Base-by-base conservation (phyloP, 2,888 invertebrate genomes). In the Cylloceria caligata region DNA sequence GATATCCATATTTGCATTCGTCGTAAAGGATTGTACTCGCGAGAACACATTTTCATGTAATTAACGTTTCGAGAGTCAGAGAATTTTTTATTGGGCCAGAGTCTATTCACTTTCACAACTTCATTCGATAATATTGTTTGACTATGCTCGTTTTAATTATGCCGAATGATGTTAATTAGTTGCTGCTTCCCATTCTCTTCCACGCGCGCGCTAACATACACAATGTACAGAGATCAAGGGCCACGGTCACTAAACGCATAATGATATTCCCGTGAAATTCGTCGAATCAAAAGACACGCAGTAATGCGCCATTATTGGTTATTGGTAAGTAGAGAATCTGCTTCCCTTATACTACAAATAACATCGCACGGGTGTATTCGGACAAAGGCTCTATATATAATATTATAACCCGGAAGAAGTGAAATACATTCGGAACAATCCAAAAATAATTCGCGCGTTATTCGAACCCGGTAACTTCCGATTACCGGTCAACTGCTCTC, bases 121-220 rank as follows among this genome's bases (percentile, higher is more conserved):
- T 75, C 71, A 71, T 71, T 65, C 47, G 65, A 75, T 75, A 60
- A 69, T 67, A 69, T 42, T 71, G 52, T 75, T 42, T 57, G 39
- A 11, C 39, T 45, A 13, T 42, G 69, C 24, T 30, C 39, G 64
- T 76, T 76, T 67, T 42, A 55, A 69, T 80, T 76, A 60, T 62
- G 67, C 19, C 11, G 9, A 57, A 80, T 80, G 30, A 71, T 72
- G 72, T 60, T 30, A 72, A 60, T 75, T 65, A 64, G 45, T 57
- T 39, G 39, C 49, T 42, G 65, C 30, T 52, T 62, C 49, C 39
- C 55, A 16, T 55, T 45, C 75, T 21, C 9, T 13, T 7, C 24
- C 0, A 21, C n/a, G 19, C 21, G n/a, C n/a, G n/a, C n/a, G n/a
- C n/a, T n/a, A n/a, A 49, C 24, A 16, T n/a, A 21, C 3, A 39